A percentile compares a stretch with the other conserved stretches of the same genome.
These are phyloP conservation scores for Anastatus disparis DNA, from an alignment of 1,140 invertebrate species.

Conservation along the genomic window DNA sequence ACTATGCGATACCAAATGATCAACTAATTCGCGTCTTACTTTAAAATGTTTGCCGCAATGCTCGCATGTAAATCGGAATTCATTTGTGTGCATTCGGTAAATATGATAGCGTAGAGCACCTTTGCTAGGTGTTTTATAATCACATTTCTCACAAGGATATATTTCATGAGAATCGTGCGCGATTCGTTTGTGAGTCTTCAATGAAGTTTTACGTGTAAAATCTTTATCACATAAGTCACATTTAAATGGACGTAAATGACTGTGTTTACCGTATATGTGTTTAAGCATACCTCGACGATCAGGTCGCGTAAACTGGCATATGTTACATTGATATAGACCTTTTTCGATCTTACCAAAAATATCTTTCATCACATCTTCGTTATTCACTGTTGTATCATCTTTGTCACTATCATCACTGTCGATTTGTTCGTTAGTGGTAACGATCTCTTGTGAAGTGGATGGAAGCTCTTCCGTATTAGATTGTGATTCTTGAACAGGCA, in stretches of 20 bases:
- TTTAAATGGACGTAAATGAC: not conserved
- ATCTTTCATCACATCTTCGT: not conserved
- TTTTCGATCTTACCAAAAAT: constrained; percentile 47
- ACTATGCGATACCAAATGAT: constrained; percentile 64
- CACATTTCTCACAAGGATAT: constrained; percentile 11
- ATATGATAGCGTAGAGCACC: not conserved
- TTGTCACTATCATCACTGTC: not conserved
- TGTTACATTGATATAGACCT: constrained; percentile 56
- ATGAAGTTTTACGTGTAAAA: constrained; percentile 4
- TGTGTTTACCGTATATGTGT: constrained; percentile 5
- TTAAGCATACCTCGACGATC: not conserved
- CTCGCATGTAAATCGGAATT: constrained; percentile 65
- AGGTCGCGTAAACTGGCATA: constrained; percentile 59
- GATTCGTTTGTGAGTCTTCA: not conserved
- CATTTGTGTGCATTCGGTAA: not conserved
- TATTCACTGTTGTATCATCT: not conserved
- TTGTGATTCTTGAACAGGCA: not conserved
- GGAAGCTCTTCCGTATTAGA: not conserved
- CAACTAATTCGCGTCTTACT: constrained; percentile 60
- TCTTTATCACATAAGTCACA: constrained; percentile 7
- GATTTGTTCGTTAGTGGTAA: not conserved
- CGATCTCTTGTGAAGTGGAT: not conserved
- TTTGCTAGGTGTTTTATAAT: not conserved
- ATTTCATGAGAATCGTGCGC: not conserved
- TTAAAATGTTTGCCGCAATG: constrained; percentile 72